A percentile compares a stretch with the other conserved stretches of the same genome.
Evolutionary conservation across 1,140 invertebrate species (phyloP).

Genomic region (Diorhabda sublineata): DNA sequence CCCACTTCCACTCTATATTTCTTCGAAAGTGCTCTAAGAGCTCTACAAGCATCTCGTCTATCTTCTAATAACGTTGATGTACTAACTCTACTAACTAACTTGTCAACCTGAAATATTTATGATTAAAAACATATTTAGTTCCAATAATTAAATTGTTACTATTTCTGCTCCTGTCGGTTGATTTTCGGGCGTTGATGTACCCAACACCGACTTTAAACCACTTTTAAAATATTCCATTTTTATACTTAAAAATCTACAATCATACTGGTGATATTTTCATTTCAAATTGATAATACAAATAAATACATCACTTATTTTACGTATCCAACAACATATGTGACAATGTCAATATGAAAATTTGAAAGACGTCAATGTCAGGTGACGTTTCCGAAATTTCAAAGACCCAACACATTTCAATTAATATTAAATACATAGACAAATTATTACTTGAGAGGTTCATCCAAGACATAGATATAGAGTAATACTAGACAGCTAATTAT

Average conservation of each 20-base stretch:
- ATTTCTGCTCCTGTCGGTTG: constrained; percentile 80
- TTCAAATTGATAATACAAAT: background rate
- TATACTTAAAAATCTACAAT: background rate
- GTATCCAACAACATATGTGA: background rate
- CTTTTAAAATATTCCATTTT: constrained; percentile 83
- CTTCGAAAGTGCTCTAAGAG: constrained; percentile 87
- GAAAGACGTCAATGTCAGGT: background rate
- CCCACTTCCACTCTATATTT: constrained; percentile 95
- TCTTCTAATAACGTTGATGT: constrained; percentile 93
- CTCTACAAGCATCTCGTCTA: constrained; percentile 91
- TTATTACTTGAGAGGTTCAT: no score
- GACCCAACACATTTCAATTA: no score
- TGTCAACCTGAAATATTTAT: constrained; percentile 73
- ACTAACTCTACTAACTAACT: constrained; percentile 84
- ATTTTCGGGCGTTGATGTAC: constrained; percentile 67
- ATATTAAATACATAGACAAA: no score
- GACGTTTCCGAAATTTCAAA: background rate
- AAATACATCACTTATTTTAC: background rate
- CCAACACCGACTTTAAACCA: constrained; percentile 83
- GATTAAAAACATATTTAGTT: constrained; percentile 25
- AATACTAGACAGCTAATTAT: no score
- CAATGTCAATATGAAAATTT: background rate
- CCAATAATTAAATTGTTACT: constrained; percentile 51
- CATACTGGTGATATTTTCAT: constrained; percentile 11
- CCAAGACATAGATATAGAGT: no score